phyloP scores from a whole-genome alignment of 2,113 vertebrate genomes.

The Glaucomys volans region DNA sequence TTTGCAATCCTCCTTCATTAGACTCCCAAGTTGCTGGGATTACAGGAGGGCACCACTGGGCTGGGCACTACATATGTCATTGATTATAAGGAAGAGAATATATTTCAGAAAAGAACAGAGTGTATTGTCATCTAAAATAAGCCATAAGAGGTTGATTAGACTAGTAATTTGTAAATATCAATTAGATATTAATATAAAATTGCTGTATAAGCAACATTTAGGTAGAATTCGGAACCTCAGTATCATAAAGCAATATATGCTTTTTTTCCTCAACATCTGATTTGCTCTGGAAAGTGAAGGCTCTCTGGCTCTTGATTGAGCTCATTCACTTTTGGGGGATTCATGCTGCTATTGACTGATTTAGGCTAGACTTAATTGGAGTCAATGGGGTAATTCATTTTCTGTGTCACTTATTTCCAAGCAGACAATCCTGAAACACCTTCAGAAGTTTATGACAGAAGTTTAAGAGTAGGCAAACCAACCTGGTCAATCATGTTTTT shows the following conservation, averaged over 20 bases:
- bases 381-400: neutral
- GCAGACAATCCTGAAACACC: neutral
- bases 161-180: neutral
- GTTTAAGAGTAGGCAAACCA: neutral
- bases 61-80: too few relatives aligned
- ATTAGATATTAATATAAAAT: neutral
- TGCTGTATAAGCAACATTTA: neutral
- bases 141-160: neutral
- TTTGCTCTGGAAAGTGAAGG: accelerated
- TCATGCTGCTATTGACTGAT: neutral
- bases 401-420: neutral
- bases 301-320: neutral
- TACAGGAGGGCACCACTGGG: too few relatives aligned
- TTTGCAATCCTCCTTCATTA: too few relatives aligned
- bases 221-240: neutral
- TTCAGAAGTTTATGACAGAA: neutral
- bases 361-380: neutral
- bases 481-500: too few relatives aligned
- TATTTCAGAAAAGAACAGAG: neutral
- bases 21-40: too few relatives aligned
- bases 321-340: neutral
- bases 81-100: neutral
- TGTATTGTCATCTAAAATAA: neutral
- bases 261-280: neutral
- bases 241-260: neutral